Conservation (phyloP, 2,113 vertebrate genomes). For the Bos javanicus region DNA sequence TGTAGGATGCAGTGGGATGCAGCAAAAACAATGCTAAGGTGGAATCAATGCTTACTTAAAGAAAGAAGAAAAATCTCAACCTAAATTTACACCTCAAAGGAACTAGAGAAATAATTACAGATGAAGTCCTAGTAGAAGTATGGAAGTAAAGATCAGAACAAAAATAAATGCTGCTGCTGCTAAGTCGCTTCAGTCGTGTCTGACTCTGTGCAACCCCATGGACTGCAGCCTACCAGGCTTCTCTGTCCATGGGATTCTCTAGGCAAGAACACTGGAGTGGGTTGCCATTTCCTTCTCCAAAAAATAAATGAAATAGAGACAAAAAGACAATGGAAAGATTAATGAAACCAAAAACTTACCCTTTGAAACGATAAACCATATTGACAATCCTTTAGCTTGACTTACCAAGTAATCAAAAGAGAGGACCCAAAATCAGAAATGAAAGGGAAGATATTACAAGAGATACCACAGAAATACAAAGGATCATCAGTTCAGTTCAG, state of each 20-base stretch:
- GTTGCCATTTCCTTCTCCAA: background rate
- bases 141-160: background rate
- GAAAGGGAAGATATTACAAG: background rate
- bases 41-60: background rate
- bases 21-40: background rate
- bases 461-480: background rate
- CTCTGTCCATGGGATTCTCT: fast-evolving
- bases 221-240: too few species aligned
- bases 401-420: background rate
- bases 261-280: too few species aligned
- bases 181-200: background rate
- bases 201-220: too few species aligned
- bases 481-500: background rate
- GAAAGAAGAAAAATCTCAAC: background rate
- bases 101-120: background rate
- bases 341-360: background rate
- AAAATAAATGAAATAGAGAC: background rate
- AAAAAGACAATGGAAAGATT: background rate
- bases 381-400: background rate
- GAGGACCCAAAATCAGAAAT: background rate
- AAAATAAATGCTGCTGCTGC: background rate
- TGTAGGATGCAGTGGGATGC: background rate
- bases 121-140: background rate
- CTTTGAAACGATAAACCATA: background rate
- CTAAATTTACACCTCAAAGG: background rate